Evolutionary conservation across 2,888 invertebrate species (phyloP), one percentile per base, ranked within the genome.

Genomic region (Listrodromus nycthemerus): DNA sequence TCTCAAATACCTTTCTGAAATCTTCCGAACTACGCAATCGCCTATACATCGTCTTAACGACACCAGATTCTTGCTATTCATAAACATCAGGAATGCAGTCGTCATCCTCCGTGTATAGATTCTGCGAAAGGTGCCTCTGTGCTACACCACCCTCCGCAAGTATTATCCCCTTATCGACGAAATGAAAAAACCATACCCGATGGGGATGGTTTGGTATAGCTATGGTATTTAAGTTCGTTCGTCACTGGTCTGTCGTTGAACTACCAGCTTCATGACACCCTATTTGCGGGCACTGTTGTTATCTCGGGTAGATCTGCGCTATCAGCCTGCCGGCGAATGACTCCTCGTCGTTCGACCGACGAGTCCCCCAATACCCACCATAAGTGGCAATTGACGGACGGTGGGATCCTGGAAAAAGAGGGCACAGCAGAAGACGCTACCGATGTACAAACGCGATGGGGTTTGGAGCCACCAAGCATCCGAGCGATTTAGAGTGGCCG

Each of bases 381-480:
- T 82, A 85, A 85, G 86, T 84, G 82, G 83, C 83, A 84, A 86
- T 85, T 82, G 85, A 85, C 78, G 73, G 77, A 63, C 50, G 30
- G 61, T 30, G 75, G 80, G 71, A 77, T 83, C 74, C 69, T 27
- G 65, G 63, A 69, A 70, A 78, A 67, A 82, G 66, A 63, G 48
- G 33, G 63, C 19, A 73, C 71, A 30, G 61, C 65, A n/a, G 50
- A 75, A 78, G 30, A 76, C 61, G 76, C 19, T 69, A 65, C 41
- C 82, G 55, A 10, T 63, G 79, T 58, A 83, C 83, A 82, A 80
- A 80, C 82, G 69, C 71, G 75, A 84, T 84, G 84, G 71, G 75
- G 75, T 10, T 24, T 1, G 21, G 24, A 55, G 10, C 21, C 67
- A 30, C 58, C 73, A 63, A 55, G 63, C 41, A 77, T 61, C 30